These are phyloP conservation scores for Hylia prasina DNA, from an alignment of 2,113 vertebrate species.

Conservation along the genomic window DNA sequence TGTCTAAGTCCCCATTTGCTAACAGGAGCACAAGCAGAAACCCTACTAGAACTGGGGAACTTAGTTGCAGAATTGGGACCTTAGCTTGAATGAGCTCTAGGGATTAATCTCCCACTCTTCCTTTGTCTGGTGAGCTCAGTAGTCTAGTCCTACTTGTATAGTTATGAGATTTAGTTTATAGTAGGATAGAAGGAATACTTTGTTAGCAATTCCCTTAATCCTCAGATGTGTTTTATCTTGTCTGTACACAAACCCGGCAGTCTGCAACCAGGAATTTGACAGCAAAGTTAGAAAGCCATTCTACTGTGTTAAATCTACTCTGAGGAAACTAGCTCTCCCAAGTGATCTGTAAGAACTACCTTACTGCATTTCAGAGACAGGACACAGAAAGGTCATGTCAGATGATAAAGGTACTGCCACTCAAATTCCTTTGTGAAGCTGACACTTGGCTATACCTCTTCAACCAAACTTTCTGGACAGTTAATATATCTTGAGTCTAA, in stretches of 20 bases:
- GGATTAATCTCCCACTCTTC: not conserved
- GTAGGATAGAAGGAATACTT: not conserved
- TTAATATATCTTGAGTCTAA: not conserved
- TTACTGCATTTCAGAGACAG: not conserved
- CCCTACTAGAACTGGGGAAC: not conserved
- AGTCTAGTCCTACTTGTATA: not conserved
- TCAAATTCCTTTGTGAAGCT: not conserved
- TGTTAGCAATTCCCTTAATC: not conserved
- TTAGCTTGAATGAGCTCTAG: not conserved
- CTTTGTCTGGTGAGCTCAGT: not conserved
- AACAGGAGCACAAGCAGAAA: not conserved
- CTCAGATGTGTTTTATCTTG: not conserved
- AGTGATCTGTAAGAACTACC: not conserved
- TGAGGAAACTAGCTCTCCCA: not conserved
- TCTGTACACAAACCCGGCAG: not conserved
- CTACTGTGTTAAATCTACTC: not conserved
- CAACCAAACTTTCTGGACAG: not conserved
- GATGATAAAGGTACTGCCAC: not conserved
- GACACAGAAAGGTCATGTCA: not conserved
- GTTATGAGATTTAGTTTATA: not conserved
- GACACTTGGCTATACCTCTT: not conserved
- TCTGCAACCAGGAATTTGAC: not conserved
- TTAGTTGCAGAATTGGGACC: not conserved
- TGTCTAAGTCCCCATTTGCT: not conserved
- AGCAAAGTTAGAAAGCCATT: not conserved